phyloP scores from a whole-genome alignment of 2,113 vertebrate species.

The Siniperca knerii region DNA sequence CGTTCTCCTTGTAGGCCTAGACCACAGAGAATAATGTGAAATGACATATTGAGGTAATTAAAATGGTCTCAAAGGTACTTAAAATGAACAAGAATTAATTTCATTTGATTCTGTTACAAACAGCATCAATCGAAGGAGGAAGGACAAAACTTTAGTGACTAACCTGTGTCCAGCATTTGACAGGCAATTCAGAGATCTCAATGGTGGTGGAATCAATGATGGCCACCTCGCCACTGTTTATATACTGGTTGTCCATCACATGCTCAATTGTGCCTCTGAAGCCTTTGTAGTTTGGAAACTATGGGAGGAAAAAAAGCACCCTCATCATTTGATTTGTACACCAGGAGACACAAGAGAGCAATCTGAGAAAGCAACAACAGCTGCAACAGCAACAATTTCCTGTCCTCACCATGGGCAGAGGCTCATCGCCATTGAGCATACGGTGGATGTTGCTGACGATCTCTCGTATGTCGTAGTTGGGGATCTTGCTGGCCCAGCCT shows the following conservation, averaged over 20 bases:
- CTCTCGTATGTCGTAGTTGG: constrained; percentile 93
- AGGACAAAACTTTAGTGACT: background rate
- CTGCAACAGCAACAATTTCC: too few relatives aligned
- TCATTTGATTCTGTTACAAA: background rate
- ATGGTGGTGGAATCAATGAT: constrained; percentile 95
- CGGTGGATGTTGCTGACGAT: constrained; percentile 92
- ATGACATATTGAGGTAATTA: background rate
- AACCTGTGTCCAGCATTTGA: constrained; percentile 97
- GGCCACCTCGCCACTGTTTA: constrained; percentile 93
- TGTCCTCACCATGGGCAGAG: constrained; percentile 90
- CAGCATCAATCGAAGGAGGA: background rate
- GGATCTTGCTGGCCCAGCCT: constrained; percentile 96
- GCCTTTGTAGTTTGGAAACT: constrained; percentile 96
- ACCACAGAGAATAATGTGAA: background rate
- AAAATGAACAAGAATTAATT: background rate
- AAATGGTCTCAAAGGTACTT: background rate
- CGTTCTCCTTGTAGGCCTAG: constrained; percentile 95
- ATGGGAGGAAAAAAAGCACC: background rate
- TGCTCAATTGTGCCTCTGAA: constrained; percentile 94
- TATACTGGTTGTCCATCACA: constrained; percentile 90
- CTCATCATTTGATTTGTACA: background rate
- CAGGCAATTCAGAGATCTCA: constrained; percentile 97
- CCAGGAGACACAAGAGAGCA: background rate
- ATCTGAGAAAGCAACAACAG: background rate
- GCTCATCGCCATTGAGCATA: constrained; percentile 92